Evolutionary conservation across 1,140 invertebrate genomes (phyloP).

Genomic region (Musca vetustissima): DNA sequence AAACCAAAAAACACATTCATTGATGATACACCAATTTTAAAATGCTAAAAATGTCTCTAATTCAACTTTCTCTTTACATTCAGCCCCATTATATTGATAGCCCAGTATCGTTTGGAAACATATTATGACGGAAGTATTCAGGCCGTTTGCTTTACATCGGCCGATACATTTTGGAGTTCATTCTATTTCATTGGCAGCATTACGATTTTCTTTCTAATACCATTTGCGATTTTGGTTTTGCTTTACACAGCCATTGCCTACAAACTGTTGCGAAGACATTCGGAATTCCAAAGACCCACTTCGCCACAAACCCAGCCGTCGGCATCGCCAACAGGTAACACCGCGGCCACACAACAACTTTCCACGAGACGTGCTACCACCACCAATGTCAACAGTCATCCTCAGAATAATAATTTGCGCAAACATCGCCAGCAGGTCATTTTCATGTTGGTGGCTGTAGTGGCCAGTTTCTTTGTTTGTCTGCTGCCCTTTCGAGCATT

Average conservation of each 20-base stretch:
- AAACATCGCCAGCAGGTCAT: slow-evolving; percentile 73
- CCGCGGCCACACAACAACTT: too few relatives aligned
- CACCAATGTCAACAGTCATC: slow-evolving; percentile 40
- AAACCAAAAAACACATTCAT: too few relatives aligned
- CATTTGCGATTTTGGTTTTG: slow-evolving; percentile 72
- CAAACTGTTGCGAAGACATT: slow-evolving; percentile 63
- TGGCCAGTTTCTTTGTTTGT: slow-evolving; percentile 83
- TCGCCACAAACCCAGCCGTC: slow-evolving; percentile 1
- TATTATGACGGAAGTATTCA: slow-evolving; percentile 66
- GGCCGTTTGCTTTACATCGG: slow-evolving; percentile 71
- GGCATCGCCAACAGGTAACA: background rate
- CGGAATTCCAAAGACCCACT: slow-evolving; percentile 42
- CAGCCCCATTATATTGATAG: slow-evolving; percentile 78
- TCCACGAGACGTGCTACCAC: too few relatives aligned
- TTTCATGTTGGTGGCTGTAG: slow-evolving; percentile 82
- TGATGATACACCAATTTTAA: background rate
- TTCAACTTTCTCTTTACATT: too few relatives aligned
- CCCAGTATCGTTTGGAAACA: slow-evolving; percentile 68
- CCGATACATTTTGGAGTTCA: slow-evolving; percentile 69
- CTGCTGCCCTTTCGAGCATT: slow-evolving; percentile 81
- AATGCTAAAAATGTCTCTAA: background rate
- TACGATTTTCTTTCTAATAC: slow-evolving; percentile 77
- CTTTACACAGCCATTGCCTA: slow-evolving; percentile 79
- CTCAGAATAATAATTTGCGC: slow-evolving; percentile 42
- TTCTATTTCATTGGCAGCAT: slow-evolving; percentile 77